phyloP scores from a whole-genome alignment of 2,888 invertebrate species.

The Tetrapedia diversipes region DNA sequence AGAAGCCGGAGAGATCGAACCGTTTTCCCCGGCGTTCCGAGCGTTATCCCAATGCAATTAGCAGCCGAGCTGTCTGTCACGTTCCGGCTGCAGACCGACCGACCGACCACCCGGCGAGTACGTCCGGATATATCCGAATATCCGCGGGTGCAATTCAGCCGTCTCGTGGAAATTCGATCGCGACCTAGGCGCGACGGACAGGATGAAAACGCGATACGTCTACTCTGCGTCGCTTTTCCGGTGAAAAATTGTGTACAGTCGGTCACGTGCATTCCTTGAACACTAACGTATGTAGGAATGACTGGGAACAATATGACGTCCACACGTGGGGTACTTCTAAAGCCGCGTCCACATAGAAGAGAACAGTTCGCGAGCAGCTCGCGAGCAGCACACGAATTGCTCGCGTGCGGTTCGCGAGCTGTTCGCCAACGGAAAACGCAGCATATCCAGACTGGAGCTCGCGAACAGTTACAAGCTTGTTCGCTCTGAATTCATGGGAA shows the following conservation, averaged over 20 bases:
- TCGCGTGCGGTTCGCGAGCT: too few species aligned
- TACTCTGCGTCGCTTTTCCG: not conserved
- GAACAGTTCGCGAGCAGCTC: too few species aligned
- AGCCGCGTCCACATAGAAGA: too few species aligned
- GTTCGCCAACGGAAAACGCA: too few species aligned
- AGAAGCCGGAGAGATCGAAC: conserved; percentile 64
- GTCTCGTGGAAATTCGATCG: conserved; percentile 59
- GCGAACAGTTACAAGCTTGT: too few species aligned
- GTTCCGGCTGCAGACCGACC: conserved; percentile 43
- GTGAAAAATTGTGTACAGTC: not conserved
- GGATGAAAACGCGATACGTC: conserved; percentile 9
- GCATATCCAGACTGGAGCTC: too few species aligned
- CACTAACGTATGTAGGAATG: too few species aligned
- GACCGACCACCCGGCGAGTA: conserved; percentile 52
- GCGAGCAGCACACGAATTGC: too few species aligned
- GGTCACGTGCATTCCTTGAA: too few species aligned
- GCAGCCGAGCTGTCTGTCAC: conserved; percentile 70
- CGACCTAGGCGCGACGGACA: conserved; percentile 1
- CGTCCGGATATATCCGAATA: conserved; percentile 64
- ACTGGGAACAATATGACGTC: too few species aligned
- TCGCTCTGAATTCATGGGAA: too few species aligned
- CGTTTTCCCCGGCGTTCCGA: conserved; percentile 65
- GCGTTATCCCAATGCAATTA: conserved; percentile 75
- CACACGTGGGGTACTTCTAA: too few species aligned
- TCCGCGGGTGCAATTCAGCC: conserved; percentile 47